phyloP scores from a whole-genome alignment of 2,888 invertebrate genomes.

The Drosophila monieri region DNA sequence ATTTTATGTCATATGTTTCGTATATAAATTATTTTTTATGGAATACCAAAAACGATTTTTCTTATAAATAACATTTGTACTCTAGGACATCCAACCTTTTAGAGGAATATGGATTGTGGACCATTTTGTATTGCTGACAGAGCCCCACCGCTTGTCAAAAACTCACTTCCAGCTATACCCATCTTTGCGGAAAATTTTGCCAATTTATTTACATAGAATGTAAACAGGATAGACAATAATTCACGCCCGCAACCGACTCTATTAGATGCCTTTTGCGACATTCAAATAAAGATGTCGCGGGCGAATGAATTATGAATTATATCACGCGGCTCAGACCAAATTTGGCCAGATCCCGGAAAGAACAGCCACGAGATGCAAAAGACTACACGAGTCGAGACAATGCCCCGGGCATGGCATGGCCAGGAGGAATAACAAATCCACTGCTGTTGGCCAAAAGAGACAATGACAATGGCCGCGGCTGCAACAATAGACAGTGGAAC shows the following conservation, averaged over 20 bases:
- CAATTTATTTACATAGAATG: slow-evolving; percentile 41
- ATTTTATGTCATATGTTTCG: neutral
- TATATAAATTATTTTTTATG: too few species aligned
- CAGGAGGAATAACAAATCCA: slow-evolving; percentile 31
- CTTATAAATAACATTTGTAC: too few species aligned
- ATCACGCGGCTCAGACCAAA: slow-evolving; percentile 72
- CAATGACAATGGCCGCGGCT: slow-evolving; percentile 65
- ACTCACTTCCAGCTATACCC: too few species aligned
- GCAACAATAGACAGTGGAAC: slow-evolving; percentile 16
- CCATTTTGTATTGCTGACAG: too few species aligned
- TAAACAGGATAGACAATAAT: slow-evolving; percentile 26
- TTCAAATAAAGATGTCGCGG: slow-evolving; percentile 76
- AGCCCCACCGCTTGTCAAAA: too few species aligned
- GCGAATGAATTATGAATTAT: slow-evolving; percentile 79
- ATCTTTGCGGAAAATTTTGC: neutral
- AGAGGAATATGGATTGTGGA: too few species aligned
- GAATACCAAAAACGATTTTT: too few species aligned
- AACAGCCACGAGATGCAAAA: slow-evolving; percentile 38
- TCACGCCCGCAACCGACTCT: slow-evolving; percentile 42
- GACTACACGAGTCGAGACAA: slow-evolving; percentile 44
- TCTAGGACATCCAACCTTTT: too few species aligned
- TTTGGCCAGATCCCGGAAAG: slow-evolving; percentile 62
- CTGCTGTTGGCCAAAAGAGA: slow-evolving; percentile 51
- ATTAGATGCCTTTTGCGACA: slow-evolving; percentile 44
- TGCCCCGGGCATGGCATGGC: slow-evolving; percentile 25